Percentiles rank a stretch among this genome's conserved stretches.
These are phyloP conservation scores for Agrochola macilenta DNA, from an alignment of 2,888 invertebrate species.

Conservation along the genomic window DNA sequence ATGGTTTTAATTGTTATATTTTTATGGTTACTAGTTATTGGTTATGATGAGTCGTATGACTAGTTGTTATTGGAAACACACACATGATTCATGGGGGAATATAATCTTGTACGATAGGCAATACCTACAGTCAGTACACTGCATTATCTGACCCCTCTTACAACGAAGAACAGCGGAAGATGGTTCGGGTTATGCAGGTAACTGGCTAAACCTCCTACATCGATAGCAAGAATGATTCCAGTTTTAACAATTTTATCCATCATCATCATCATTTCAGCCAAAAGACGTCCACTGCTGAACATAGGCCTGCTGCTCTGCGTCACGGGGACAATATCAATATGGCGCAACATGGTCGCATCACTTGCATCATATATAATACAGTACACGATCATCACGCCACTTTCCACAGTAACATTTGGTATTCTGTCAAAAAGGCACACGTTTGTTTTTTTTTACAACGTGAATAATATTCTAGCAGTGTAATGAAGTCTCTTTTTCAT, in stretches of 20 bases:
- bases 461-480: slow-evolving; percentile 21
- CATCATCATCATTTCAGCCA: too few relatives aligned
- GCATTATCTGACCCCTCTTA: too few relatives aligned
- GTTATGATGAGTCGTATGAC: slow-evolving; percentile 16
- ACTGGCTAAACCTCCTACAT: too few relatives aligned
- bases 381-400: slow-evolving; percentile 15
- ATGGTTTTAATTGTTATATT: slow-evolving; percentile 57
- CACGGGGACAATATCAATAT: slow-evolving; percentile 17
- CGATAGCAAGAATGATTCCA: neutral
- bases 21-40: slow-evolving; percentile 53
- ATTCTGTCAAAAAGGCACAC: slow-evolving; percentile 5
- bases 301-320: neutral
- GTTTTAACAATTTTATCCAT: neutral
- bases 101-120: too few relatives aligned
- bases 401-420: slow-evolving; percentile 18
- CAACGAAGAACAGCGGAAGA: too few relatives aligned
- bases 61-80: slow-evolving; percentile 15
- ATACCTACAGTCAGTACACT: too few relatives aligned
- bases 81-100: neutral
- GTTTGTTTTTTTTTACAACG: slow-evolving; percentile 7
- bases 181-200: too few relatives aligned
- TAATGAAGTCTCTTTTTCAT: slow-evolving; percentile 28
- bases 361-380: slow-evolving; percentile 22
- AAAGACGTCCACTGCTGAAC: too few relatives aligned
- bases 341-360: slow-evolving; percentile 19